Base-by-base conservation (phyloP, 2,797 vertebrate species). In the Neoniphon sammara region DNA sequence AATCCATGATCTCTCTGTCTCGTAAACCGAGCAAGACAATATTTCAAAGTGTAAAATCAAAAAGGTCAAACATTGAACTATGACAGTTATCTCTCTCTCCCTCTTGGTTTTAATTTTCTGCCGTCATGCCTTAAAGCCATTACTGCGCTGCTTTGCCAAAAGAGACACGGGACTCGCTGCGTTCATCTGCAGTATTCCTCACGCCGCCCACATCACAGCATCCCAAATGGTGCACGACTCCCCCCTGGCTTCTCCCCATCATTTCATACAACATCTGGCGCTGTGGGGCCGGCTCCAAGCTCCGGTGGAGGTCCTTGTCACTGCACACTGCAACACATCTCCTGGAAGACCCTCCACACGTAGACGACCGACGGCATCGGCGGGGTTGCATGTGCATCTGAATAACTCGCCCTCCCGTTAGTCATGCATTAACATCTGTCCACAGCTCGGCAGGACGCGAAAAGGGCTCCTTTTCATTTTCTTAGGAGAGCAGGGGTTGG, bases 181-280 rank as follows among this genome's bases (percentile, higher is more conserved):
- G 5, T 57, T 85, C 84, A 46, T 86, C 75, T 73, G 83, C 65
- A 61, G 73, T 60, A 79, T 56, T 88, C 84, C 81, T 78, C 80
- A 50, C 70, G 11, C 78, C 81, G 73, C 85, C 89, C 90, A 91
- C 91, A 90, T 90, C 91, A 91, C 80, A 88, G 89, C 65, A 46
- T 82, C 87, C 86, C 73, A 70, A 91, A 90, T 86, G 87, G 78
- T 82, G 88, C 85, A 64, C 80, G 23, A 58, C 85, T 36, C 60
- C 69, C 53, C 62, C 30, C 62, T 6, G 21, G 68, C 67, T 77
- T 61, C 78, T 68, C 78, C 79, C 54, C 83, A 50, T 77, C 84
- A 39, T 77, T 81, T 83, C 73, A 44, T 77, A 66, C 77, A 88
- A 93, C 93, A 94, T 93, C 91, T 93, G 93, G 90, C 39, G 71